Percentiles rank a stretch among this genome's conserved stretches.
These are phyloP conservation scores for Hemitrygon akajei DNA, from an alignment of 2,797 vertebrate species.

Conservation along the genomic window DNA sequence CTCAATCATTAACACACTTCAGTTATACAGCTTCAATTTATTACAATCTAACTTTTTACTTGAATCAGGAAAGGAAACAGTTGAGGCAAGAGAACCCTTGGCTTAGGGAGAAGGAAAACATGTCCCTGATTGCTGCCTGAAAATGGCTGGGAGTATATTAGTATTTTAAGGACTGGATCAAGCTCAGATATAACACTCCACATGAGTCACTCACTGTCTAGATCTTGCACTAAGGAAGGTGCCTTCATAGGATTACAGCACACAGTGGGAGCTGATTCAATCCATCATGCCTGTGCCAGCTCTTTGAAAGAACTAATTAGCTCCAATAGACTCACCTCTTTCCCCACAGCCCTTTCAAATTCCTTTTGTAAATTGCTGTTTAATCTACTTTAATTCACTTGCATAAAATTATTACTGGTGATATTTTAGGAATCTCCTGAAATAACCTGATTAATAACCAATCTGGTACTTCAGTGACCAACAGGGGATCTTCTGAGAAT, in stretches of 20 bases:
- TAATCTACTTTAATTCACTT: neutral
- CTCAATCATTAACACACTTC: neutral
- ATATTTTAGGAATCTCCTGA: neutral
- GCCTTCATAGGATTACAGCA: neutral
- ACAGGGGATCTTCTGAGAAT: neutral
- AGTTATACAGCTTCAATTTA: too few species aligned
- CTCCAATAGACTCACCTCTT: neutral
- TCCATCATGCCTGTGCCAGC: neutral
- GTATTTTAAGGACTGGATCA: neutral
- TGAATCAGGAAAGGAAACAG: neutral
- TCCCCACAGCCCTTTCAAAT: neutral
- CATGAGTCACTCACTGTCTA: neutral
- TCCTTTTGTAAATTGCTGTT: neutral
- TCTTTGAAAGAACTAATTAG: too few species aligned
- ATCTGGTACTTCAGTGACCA: neutral
- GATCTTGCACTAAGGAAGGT: neutral
- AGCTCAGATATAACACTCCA: neutral
- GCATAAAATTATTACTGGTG: neutral
- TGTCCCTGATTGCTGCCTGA: neutral
- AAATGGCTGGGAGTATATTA: neutral
- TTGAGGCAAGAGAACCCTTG: neutral
- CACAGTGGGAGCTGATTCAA: neutral
- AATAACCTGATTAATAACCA: neutral
- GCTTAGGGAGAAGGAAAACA: neutral
- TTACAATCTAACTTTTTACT: neutral